Evolutionary conservation across 2,888 invertebrate species (phyloP).

Genomic region (Polietes domitor): DNA sequence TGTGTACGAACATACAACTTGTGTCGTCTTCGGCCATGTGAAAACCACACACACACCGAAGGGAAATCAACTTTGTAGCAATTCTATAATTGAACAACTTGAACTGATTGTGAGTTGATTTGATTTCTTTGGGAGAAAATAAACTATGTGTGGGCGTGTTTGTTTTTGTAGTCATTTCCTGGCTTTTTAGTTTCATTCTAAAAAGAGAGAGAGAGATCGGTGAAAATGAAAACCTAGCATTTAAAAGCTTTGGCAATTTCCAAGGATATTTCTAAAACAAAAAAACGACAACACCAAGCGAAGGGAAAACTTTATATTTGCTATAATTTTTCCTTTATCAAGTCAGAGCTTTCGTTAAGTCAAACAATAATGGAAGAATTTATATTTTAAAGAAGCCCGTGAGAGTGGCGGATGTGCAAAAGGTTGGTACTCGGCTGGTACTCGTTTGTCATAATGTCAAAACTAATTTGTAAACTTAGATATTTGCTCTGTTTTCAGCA

Average conservation of each 20-base stretch:
- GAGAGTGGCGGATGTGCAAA: not conserved
- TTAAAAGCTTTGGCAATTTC: no score
- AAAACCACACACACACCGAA: not conserved
- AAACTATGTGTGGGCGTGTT: no score
- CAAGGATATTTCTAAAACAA: conserved; percentile 25
- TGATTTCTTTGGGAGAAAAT: not conserved
- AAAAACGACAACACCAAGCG: not conserved
- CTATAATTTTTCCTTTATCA: not conserved
- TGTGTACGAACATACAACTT: no score
- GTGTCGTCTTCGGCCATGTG: not conserved
- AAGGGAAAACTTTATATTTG: not conserved
- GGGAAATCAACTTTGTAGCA: not conserved
- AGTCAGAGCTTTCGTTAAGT: not conserved
- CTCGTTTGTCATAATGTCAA: not conserved
- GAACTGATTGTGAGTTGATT: not conserved
- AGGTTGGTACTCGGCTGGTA: not conserved
- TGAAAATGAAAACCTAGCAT: no score
- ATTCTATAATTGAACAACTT: conserved; percentile 1
- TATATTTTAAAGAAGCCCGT: not conserved
- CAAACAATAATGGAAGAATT: conserved; percentile 37
- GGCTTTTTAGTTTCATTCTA: no score
- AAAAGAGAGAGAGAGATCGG: no score
- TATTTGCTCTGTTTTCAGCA: not conserved
- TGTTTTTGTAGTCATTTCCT: no score
- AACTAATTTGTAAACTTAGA: conserved; percentile 40